These are phyloP conservation scores for Chaunax sp. DNA, from an alignment of 2,797 vertebrate species.

Conservation along the genomic window DNA sequence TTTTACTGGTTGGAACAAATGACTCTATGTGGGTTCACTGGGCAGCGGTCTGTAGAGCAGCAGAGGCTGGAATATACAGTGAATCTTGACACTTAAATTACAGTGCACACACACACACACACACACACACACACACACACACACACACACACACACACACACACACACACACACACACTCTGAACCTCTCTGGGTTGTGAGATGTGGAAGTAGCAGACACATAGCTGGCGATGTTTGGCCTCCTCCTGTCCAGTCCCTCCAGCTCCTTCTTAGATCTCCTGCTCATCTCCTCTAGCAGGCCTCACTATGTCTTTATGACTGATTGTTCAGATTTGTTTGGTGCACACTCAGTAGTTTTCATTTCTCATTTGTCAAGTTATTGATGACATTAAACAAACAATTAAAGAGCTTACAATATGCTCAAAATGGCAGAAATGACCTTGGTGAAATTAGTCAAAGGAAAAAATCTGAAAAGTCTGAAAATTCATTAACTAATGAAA, in stretches of 20 bases:
- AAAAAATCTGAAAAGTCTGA: not conserved
- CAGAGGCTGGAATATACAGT: constrained; percentile 28
- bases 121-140: too few relatives aligned
- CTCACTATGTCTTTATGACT: too few relatives aligned
- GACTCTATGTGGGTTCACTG: too few relatives aligned
- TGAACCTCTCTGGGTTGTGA: too few relatives aligned
- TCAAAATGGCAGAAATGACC: not conserved
- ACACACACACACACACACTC: too few relatives aligned
- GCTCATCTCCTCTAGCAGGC: too few relatives aligned
- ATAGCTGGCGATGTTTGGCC: too few relatives aligned
- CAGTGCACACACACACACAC: too few relatives aligned
- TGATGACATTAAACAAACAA: not conserved
- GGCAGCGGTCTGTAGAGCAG: constrained; percentile 4
- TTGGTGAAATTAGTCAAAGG: not conserved
- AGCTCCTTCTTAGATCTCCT: too few relatives aligned
- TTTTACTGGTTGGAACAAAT: not conserved
- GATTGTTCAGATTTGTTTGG: not conserved
- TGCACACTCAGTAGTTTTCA: not conserved
- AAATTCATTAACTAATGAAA: not conserved
- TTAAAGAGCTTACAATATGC: not conserved
- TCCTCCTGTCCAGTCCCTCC: too few relatives aligned
- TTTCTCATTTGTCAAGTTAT: not conserved
- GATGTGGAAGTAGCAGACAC: too few relatives aligned
- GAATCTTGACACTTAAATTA: constrained; percentile 46
- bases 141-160: too few relatives aligned